Percentiles rank a stretch among this genome's conserved stretches.
phyloP scores from a whole-genome alignment of 1,140 invertebrate species.

The Glossosoma conforme region DNA sequence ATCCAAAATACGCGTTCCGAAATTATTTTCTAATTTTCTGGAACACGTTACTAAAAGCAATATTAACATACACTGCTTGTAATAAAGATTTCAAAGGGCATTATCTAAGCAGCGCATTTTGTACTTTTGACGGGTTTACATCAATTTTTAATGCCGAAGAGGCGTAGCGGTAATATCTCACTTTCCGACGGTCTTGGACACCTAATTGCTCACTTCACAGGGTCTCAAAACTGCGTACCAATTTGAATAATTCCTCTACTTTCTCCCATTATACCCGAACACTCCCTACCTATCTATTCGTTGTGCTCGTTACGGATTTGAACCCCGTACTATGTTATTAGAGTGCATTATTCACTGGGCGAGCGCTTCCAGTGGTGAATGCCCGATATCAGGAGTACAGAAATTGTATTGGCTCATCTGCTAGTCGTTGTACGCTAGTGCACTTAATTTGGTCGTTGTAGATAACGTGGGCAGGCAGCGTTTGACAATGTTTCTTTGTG shows the following conservation, averaged over 20 bases:
- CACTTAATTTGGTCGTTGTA: constrained; percentile 12
- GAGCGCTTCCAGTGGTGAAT: constrained; percentile 17
- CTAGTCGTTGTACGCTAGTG: constrained; percentile 2
- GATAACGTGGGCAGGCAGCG: not conserved
- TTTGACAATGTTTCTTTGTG: constrained; percentile 19
- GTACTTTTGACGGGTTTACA: too few relatives aligned
- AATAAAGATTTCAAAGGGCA: too few relatives aligned
- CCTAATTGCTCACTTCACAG: constrained; percentile 17
- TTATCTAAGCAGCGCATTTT: too few relatives aligned
- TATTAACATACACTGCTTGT: too few relatives aligned
- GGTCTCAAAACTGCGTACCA: constrained; percentile 4
- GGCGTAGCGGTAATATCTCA: too few relatives aligned
- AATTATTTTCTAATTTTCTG: too few relatives aligned
- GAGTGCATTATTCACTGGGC: constrained; percentile 24
- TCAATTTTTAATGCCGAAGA: too few relatives aligned
- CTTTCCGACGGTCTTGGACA: too few relatives aligned
- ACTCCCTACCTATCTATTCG: not conserved
- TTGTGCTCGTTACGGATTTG: constrained; percentile 13
- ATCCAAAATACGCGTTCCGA: too few relatives aligned
- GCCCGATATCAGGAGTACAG: constrained; percentile 13
- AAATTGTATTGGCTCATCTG: constrained; percentile 6
- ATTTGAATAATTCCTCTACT: constrained; percentile 16
- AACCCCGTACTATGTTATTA: constrained; percentile 26
- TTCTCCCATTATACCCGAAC: constrained; percentile 15
- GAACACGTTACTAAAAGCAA: too few relatives aligned